A percentile compares a stretch with the other conserved stretches of the same genome.
These are phyloP conservation scores for Sebastes schlegelii DNA, from an alignment of 2,113 vertebrate genomes.

Conservation along the genomic window DNA sequence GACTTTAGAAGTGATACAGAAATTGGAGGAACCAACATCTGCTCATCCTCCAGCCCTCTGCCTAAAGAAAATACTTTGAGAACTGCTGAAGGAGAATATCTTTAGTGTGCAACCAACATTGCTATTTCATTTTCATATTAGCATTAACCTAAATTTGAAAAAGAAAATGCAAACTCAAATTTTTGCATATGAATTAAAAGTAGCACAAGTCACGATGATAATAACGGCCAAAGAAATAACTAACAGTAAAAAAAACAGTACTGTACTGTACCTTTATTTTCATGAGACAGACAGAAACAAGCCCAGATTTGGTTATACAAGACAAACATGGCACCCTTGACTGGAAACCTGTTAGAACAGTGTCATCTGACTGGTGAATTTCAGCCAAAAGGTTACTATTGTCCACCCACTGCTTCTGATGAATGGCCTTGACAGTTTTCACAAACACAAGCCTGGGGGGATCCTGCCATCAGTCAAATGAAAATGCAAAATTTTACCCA, in stretches of 20 bases:
- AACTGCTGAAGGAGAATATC: not conserved
- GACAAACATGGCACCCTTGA: not conserved
- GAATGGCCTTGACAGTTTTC: not conserved
- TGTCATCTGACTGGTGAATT: not conserved
- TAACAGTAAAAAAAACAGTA: not conserved
- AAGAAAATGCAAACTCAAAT: not conserved
- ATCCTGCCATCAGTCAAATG: not conserved
- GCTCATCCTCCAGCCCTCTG: not conserved
- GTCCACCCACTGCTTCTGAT: not conserved
- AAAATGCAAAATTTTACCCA: not conserved
- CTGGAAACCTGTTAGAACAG: not conserved
- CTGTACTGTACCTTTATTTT: not conserved
- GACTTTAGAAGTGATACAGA: not conserved
- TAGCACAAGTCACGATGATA: not conserved
- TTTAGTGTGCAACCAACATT: not conserved
- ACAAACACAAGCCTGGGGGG: not conserved
- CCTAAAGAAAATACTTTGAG: conserved; percentile 7
- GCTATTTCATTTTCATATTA: not conserved
- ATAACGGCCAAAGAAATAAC: not conserved
- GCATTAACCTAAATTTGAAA: not conserved
- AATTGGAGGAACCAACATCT: not conserved
- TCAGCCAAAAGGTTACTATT: not conserved
- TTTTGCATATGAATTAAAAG: not conserved
- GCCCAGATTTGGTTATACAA: not conserved
- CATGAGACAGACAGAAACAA: not conserved